Evolutionary conservation across 92 coral and sea anemone genomes (phyloP).

Genomic region (Meandrina meandrites): DNA sequence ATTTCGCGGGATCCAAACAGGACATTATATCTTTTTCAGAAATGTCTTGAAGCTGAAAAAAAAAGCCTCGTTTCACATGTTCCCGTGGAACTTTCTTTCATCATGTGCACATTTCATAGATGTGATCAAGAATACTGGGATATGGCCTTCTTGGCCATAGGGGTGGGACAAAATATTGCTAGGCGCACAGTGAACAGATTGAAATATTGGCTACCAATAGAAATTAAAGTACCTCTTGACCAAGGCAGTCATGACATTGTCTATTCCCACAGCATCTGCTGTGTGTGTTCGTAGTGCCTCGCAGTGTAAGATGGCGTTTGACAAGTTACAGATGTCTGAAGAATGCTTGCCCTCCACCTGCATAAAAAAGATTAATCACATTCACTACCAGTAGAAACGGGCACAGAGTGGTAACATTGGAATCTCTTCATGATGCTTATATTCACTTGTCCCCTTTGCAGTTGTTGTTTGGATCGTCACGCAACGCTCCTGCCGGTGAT

Average conservation of each 20-base stretch:
- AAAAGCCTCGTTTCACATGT: no score
- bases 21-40: no score
- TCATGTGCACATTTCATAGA: no score
- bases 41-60: no score
- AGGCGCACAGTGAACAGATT: no score
- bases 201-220: neutral
- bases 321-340: constrained; percentile 84
- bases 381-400: neutral
- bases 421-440: neutral
- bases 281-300: constrained; percentile 88
- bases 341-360: constrained; percentile 93
- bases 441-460: no score
- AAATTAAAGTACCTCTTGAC: constrained; percentile 70
- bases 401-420: neutral
- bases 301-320: constrained; percentile 93
- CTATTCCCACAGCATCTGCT: constrained; percentile 77
- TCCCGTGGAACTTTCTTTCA: no score
- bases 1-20: neutral
- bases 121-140: no score
- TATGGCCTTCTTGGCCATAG: no score
- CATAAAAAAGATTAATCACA: neutral
- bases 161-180: no score
- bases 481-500: neutral
- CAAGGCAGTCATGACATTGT: constrained; percentile 77
- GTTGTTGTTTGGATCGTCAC: neutral